Evolutionary conservation across 2,888 invertebrate genomes (phyloP), one percentile per base, ranked within the genome.

Genomic region (Eudasyphora cyanicolor): DNA sequence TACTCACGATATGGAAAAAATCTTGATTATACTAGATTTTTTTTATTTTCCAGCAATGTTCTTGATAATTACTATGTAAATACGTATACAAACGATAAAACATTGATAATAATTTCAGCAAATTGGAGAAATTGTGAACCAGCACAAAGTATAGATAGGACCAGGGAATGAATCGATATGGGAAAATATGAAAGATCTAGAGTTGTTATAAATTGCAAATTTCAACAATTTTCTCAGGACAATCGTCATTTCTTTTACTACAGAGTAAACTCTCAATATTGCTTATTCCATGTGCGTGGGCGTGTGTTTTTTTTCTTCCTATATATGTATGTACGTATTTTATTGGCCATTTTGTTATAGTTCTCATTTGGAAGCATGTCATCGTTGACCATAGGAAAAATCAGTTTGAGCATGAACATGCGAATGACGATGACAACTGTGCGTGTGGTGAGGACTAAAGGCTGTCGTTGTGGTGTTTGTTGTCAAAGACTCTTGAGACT

Each of bases 361-460:
- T 49, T 71, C 24, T 64, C 67, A 67, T 24, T 67, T 67, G 8
- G 67, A 82, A 76, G 80, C 85, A 76, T 79, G 86, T 86, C 86
- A 86, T 86, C 86, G 86, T 51, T 81, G 85, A 27, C 85, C 87
- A 73, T 88, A 89, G 38, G 86, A 74, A 82, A 88, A 89, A 57
- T 90, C 89, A 49, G 90, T 89, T 82, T 89, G 89, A 19, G 86
- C 86, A 82, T 86, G 86, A 62, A 87, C 89, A 76, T 89, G 88
- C 10, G 82, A 79, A 42, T 82, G 82, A 38, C 88, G 88, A 60
- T 86, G 87, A 32, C 89, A 87, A 82, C 84, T 80, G 14, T 76
- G 51, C 35, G 85, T 82, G 49, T 84, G 69, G 4, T 73, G 69
- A 29, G 49, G 71, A 49, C 67, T 67, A 42, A 67, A 67, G 17